phyloP scores from a whole-genome alignment of 1,140 invertebrate species.

The Drosophila mojavensis region DNA sequence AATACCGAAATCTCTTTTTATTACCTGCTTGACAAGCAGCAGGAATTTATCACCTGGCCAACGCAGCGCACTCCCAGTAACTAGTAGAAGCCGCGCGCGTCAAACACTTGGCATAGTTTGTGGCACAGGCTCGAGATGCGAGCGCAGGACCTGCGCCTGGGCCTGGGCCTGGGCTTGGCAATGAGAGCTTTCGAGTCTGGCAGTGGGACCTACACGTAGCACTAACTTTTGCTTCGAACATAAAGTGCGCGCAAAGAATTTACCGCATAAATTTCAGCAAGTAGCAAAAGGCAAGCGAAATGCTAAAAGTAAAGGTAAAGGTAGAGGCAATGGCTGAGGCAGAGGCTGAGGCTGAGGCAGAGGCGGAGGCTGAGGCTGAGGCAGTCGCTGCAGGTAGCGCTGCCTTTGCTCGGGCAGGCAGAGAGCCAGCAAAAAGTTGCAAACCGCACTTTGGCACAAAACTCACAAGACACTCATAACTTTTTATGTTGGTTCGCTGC shows the following conservation, averaged over 20 bases:
- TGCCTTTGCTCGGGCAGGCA: conserved; percentile 7
- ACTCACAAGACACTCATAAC: conserved; percentile 83
- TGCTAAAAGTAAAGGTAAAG: conserved; percentile 27
- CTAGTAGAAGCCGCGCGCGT: conserved; percentile 41
- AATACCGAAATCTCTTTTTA: conserved; percentile 44
- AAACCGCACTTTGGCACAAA: conserved; percentile 81
- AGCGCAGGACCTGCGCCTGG: neutral
- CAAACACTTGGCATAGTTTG: conserved; percentile 81
- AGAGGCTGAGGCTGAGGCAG: conserved; percentile 24
- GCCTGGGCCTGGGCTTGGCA: neutral
- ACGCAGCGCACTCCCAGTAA: conserved; percentile 31
- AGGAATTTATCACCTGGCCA: conserved; percentile 68
- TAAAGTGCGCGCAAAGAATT: conserved; percentile 82
- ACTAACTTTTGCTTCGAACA: conserved; percentile 82
- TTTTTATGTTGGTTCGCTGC: conserved; percentile 79
- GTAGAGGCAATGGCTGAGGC: conserved; percentile 37
- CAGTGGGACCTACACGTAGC: conserved; percentile 68
- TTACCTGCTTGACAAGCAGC: conserved; percentile 52
- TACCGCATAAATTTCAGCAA: conserved; percentile 82
- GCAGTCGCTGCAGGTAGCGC: conserved; percentile 28
- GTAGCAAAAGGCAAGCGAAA: conserved; percentile 67
- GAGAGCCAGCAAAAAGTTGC: conserved; percentile 56
- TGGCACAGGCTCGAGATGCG: conserved; percentile 38
- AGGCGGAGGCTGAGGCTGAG: conserved; percentile 21
- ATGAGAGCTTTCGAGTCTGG: conserved; percentile 13